Evolutionary conservation across 2,797 vertebrate species (phyloP), one percentile per base, ranked within the genome.

Genomic region (Girardinus metallicus): DNA sequence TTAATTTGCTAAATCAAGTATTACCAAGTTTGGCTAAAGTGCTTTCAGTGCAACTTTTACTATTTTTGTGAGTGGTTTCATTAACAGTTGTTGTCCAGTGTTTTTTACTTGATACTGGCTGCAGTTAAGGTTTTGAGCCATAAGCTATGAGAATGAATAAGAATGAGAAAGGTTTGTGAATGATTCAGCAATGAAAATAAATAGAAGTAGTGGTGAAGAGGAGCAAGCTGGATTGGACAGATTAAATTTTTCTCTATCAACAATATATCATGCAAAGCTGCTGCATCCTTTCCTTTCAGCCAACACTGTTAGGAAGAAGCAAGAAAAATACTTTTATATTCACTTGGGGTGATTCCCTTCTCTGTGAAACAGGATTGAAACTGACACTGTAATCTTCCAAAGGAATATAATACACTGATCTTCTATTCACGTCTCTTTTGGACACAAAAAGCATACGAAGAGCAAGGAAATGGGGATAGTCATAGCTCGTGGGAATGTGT

Each of bases 331-430:
- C 21, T 23, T 51, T 21, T 82, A 88, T 64, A 73, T 80, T 53
- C 70, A 76, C 81, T 79, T 80, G 83, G 31, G 79, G 87, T 82
- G 57, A 39, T 87, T 89, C 80, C 68, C 81, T 85, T 74, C 77
- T 84, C 75, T 73, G 68, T 81, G 76, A 87, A 83, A 86, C 49
- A 80, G 43, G 70, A 81, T 77, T 77, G 39, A 90, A 81, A 78
- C 74, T 84, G 80, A 86, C 82, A 90, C 84, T 75, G 41, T 76
- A 76, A 60, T 77, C 47, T 77, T 76, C 62, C 8, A 10, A 43
- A 72, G n/a, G 15, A 80, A 34, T 44, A 87, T 66, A 87, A 86
- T 81, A 82, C 49, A n/a, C 72, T 23, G 62, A 29, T 78, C 51
- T 41, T 84, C 76, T 74, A 75, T 86, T 85, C 41, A 72, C 5